Conservation (phyloP, 2,113 vertebrate species). For the Dipodomys ordii region DNA sequence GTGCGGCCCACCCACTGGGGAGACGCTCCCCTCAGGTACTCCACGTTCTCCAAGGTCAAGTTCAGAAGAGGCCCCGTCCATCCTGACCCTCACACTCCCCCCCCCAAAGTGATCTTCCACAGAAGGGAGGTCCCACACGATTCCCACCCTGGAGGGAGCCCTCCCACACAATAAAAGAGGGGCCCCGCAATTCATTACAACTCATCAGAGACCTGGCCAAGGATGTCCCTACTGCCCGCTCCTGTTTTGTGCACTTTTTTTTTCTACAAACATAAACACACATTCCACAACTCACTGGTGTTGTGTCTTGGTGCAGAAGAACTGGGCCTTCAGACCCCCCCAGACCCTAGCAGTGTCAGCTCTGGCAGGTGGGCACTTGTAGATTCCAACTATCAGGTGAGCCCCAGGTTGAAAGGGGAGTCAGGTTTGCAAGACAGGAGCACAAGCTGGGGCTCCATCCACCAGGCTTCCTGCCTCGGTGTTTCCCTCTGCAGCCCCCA, state of each 20-base stretch:
- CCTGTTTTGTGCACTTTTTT: constrained; percentile 73
- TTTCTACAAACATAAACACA: constrained; percentile 74
- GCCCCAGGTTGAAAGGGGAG: background rate
- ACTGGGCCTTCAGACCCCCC: background rate
- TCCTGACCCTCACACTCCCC: background rate
- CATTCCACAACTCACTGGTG: constrained; percentile 13
- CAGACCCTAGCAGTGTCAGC: background rate
- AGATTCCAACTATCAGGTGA: background rate
- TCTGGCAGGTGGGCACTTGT: background rate
- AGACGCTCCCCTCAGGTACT: constrained; percentile 4
- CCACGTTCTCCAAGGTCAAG: background rate
- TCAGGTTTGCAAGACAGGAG: background rate
- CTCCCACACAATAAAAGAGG: background rate
- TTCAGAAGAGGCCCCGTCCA: background rate
- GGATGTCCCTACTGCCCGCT: background rate
- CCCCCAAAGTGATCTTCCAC: background rate
- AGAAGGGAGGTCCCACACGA: background rate
- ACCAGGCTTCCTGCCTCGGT: background rate
- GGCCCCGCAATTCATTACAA: background rate
- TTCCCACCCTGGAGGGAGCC: background rate
- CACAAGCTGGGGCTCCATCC: background rate
- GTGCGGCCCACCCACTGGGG: background rate
- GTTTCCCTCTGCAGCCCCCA: background rate
- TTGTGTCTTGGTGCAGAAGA: background rate
- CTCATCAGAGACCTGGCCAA: background rate